phyloP scores from a whole-genome alignment of 2,113 vertebrate species.

The Cynoglossus semilaevis region DNA sequence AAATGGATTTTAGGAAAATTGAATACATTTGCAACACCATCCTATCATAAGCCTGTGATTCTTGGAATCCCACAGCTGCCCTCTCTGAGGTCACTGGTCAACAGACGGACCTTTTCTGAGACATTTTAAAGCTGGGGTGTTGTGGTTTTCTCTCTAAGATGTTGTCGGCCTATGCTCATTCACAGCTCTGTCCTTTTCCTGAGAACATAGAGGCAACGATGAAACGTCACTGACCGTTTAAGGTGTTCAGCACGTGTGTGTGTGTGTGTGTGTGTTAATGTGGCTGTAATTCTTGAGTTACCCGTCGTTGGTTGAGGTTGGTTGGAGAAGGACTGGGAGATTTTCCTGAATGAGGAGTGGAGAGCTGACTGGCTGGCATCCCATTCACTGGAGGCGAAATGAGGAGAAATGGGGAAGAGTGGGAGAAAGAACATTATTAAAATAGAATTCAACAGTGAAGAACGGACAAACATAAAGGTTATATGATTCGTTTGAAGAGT shows the following conservation, averaged over 20 bases:
- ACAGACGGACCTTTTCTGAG: constrained; percentile 28
- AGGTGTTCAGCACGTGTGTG: constrained; percentile 8
- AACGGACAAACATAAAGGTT: too few relatives aligned
- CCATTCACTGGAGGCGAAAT: constrained; percentile 84
- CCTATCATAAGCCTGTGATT: constrained; percentile 38
- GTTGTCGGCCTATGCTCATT: constrained; percentile 69
- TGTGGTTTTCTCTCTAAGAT: constrained; percentile 69
- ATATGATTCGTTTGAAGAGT: too few relatives aligned
- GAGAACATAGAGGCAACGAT: constrained; percentile 74
- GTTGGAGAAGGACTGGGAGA: constrained; percentile 92
- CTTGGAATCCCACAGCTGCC: constrained; percentile 39
- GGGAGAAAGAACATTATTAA: constrained; percentile 9
- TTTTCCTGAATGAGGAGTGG: constrained; percentile 90
- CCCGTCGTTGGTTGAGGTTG: constrained; percentile 89
- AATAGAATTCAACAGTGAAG: neutral
- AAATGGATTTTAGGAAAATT: constrained; percentile 11
- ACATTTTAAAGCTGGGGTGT: constrained; percentile 54
- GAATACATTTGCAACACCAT: constrained; percentile 25
- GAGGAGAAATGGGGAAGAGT: constrained; percentile 33
- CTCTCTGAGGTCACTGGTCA: constrained; percentile 46
- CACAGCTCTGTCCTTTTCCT: constrained; percentile 75
- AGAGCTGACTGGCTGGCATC: constrained; percentile 92
- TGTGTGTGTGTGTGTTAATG: constrained; percentile 1
- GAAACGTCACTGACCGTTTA: constrained; percentile 25
- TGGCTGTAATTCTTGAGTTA: constrained; percentile 73